Conservation (phyloP, 2,888 invertebrate genomes). For the Melanargia galathea region DNA sequence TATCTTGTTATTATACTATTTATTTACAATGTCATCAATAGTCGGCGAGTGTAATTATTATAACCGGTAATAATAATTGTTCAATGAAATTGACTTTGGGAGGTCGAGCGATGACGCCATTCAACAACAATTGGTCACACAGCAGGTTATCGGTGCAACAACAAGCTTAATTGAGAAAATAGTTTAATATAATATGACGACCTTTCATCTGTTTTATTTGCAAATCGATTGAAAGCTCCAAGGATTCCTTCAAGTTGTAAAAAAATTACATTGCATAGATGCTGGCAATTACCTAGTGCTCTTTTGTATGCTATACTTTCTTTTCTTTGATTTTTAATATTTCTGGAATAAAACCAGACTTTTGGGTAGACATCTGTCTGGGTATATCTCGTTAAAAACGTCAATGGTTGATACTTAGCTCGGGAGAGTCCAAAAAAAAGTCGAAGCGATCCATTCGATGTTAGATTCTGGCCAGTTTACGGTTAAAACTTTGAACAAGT, state of each 20-base stretch:
- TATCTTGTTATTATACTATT: no score
- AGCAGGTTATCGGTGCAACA: constrained; percentile 7
- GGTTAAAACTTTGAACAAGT: background rate
- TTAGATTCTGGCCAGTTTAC: background rate
- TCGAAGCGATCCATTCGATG: background rate
- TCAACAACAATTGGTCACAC: constrained; percentile 21
- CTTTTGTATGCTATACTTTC: no score
- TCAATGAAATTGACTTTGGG: constrained; percentile 30
- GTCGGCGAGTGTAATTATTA: constrained; percentile 11
- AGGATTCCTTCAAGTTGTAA: background rate
- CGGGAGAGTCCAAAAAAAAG: background rate
- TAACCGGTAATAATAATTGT: constrained; percentile 26
- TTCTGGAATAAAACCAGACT: no score
- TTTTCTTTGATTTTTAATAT: no score
- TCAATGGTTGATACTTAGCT: no score
- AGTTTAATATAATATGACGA: background rate
- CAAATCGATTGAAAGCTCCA: background rate
- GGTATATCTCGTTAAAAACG: no score
- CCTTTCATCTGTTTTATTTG: background rate
- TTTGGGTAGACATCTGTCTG: no score
- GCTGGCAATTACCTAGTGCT: no score
- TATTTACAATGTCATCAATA: constrained; percentile 10
- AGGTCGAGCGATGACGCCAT: constrained; percentile 34
- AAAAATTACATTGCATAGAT: background rate
- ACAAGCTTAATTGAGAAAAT: constrained; percentile 1